Conservation (phyloP, 1,140 invertebrate species). For the Leptinotarsa undecemlineata region DNA sequence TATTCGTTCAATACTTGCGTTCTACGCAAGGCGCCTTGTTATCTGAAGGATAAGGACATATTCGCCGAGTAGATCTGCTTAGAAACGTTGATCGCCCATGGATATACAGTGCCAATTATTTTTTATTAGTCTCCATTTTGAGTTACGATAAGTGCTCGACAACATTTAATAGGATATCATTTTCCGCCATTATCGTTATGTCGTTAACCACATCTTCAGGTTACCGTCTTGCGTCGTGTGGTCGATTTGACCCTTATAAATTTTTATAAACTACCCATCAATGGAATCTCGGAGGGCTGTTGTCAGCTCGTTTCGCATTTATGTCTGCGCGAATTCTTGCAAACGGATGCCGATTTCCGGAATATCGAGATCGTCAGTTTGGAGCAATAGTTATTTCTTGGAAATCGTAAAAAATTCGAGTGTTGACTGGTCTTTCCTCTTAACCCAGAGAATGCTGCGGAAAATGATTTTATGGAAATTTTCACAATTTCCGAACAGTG, state of each 20-base stretch:
- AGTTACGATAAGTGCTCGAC: neutral
- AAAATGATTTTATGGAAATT: too few relatives aligned
- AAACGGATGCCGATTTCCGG: neutral
- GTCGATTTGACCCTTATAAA: neutral
- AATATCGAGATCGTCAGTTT: neutral
- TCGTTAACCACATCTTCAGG: neutral
- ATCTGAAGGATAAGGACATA: too few relatives aligned
- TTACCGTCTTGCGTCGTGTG: neutral
- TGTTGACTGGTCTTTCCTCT: too few relatives aligned
- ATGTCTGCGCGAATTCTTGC: neutral
- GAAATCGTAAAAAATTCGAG: too few relatives aligned
- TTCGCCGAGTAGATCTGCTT: neutral
- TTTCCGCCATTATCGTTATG: conserved; percentile 5
- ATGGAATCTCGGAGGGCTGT: neutral
- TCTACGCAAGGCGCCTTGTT: too few relatives aligned
- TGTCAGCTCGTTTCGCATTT: neutral
- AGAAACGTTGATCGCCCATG: neutral
- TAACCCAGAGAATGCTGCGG: too few relatives aligned
- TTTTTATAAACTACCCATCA: neutral
- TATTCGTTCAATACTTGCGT: too few relatives aligned
- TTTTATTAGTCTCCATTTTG: neutral
- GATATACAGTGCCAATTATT: neutral
- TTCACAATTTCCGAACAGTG: too few relatives aligned
- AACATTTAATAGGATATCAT: conserved; percentile 6
- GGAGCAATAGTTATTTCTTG: neutral